Evolutionary conservation across 2,888 invertebrate genomes (phyloP), one percentile per base, ranked within the genome.

Genomic region (Lysandra bellargus): DNA sequence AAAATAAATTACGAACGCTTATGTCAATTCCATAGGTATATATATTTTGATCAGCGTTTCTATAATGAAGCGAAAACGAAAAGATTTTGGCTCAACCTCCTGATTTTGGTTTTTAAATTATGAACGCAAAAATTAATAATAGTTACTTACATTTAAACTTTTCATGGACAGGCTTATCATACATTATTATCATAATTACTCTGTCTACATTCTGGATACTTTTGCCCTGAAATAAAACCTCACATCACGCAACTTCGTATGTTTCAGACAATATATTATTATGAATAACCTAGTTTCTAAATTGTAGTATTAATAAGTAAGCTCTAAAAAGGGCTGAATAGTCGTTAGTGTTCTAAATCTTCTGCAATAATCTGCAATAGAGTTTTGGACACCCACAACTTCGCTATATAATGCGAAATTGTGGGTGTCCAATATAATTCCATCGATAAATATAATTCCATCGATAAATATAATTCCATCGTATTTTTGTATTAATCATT

Each of bases 191-290:
- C 33, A 69, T 69, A 69, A 69, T 69, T 69, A 69, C 33, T 33
- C 33, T 33, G 69, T 69, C 69, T 69, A 69, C 33, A 37, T 69
- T 69, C 69, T 69, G 33, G 69, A 17, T 69, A 69, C 69, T 69
- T 69, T 69, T 69, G 23, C 69, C 69, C 69, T 69, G 33, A 69
- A 69, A 69, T 69, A 69, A 69, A 64, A 33, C 69, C 33, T 69
- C 69, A 69, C 14, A 69, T 33, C 69, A 69, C 69, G 69, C 69
- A 37, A 69, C 69, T 69, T 37, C 5, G 37, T 69, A 69, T 69
- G 33, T 33, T 33, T 37, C 33, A 69, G 69, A 69, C 69, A 69
- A 69, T 69, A 69, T 69, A 12, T 14, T 69, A 33, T 69, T 37
- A 69, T 69, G 33, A 69, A 69, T 69, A 69, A 69, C 64, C 64